phyloP scores from a whole-genome alignment of 2,797 vertebrate species.

The Mycteria americana region DNA sequence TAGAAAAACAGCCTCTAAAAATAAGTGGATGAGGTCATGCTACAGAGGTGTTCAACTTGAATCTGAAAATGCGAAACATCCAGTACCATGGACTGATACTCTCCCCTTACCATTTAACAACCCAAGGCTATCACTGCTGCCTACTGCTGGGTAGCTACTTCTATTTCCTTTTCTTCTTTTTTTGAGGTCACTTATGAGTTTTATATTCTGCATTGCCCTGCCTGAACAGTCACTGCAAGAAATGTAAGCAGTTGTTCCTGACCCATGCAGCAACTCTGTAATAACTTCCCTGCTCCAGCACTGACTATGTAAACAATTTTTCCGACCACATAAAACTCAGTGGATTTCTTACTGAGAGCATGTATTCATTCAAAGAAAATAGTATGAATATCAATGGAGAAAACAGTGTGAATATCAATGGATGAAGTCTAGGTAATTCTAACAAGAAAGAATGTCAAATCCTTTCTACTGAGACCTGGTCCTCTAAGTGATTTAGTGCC shows the following conservation, averaged over 20 bases:
- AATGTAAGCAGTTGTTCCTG: background rate
- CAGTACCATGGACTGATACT: background rate
- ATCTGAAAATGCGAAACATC: background rate
- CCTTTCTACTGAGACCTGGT: background rate
- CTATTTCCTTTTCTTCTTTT: background rate
- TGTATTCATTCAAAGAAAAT: conserved; percentile 5
- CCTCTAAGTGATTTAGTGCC: background rate
- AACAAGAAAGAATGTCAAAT: background rate
- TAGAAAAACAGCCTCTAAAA: background rate
- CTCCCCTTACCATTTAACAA: background rate
- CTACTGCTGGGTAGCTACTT: background rate
- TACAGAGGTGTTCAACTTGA: background rate
- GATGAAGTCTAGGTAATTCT: background rate
- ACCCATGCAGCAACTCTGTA: background rate
- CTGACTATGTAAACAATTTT: background rate
- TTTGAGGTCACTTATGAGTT: background rate
- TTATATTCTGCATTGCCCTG: background rate
- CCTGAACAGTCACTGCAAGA: background rate
- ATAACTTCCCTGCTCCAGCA: background rate
- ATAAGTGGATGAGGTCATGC: background rate
- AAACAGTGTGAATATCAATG: background rate
- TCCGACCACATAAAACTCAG: background rate
- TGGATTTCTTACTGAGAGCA: background rate
- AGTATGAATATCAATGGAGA: background rate
- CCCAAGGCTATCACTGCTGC: background rate